phyloP scores from a whole-genome alignment of 2,113 vertebrate genomes.

The Tychaedon coryphoeus region DNA sequence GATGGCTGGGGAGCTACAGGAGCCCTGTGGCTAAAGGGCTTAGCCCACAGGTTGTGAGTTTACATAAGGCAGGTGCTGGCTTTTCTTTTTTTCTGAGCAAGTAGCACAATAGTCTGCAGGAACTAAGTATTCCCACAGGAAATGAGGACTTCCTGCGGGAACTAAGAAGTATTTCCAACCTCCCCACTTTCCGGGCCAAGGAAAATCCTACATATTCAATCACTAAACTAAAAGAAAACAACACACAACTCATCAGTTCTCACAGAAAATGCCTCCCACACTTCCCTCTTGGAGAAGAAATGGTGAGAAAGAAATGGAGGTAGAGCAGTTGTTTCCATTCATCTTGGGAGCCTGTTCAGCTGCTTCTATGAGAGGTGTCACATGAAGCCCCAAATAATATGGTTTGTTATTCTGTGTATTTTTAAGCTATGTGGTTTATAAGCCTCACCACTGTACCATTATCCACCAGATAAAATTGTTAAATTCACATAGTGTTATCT shows the following conservation, averaged over 20 bases:
- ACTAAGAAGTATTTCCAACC: constrained; percentile 48
- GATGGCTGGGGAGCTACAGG: not conserved
- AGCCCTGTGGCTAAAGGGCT: not conserved
- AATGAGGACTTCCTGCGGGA: constrained; percentile 48
- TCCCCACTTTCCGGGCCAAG: constrained; percentile 34
- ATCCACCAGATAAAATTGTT: not conserved
- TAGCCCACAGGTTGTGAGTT: not conserved
- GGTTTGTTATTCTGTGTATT: not conserved
- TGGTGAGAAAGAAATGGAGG: constrained; percentile 22
- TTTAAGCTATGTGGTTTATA: not conserved
- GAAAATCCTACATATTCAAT: constrained; percentile 19
- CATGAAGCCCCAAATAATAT: not conserved
- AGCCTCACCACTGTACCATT: not conserved
- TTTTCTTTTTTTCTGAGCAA: constrained; percentile 25
- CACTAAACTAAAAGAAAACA: constrained; percentile 21
- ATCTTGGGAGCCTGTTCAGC: not conserved
- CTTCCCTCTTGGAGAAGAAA: not conserved
- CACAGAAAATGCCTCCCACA: constrained; percentile 18
- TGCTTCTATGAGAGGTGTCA: not conserved
- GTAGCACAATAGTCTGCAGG: constrained; percentile 37
- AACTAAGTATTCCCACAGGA: constrained; percentile 53
- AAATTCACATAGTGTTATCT: not conserved
- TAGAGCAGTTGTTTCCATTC: not conserved
- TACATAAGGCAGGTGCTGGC: constrained; percentile 14
- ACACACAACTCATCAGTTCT: constrained; percentile 27